Evolutionary conservation across 2,888 invertebrate species (phyloP), one percentile per base, ranked within the genome.

Genomic region (Torymus aiolomorphi): DNA sequence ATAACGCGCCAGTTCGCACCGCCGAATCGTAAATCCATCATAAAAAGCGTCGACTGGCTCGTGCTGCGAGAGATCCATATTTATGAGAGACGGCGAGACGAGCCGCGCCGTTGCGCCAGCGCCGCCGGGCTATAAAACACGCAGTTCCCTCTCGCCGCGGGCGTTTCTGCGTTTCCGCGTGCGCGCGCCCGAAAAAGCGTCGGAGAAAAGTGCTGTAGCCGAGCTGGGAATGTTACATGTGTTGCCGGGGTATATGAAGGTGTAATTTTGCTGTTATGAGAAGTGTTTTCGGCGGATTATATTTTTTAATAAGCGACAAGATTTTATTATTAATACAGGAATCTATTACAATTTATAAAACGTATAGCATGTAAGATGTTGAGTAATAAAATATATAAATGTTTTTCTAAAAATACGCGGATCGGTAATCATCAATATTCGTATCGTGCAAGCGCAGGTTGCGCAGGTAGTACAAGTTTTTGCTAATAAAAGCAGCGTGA

Each of bases 21-120:
- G 12, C 18, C 52, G 13, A 78, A 75, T 70, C 59, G 63, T 79
- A 75, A 74, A 75, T 74, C 59, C 13, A 20, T 79, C 70, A 57
- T 70, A 79, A 79, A 79, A 70, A 71, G 31, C 24, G 42, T 20
- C 10, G 52, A 42, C 16, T 54, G 16, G n/a, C 24, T n/a, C 63
- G 13, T 20, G 52, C 42, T 42, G 42, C n/a, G 20, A 62, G 52
- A 69, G 66, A 63, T 78, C 52, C 57, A 70, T 78, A 78, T 78
- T 74, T 75, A 79, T 75, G 69, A 75, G 14, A 51, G 31, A 2
- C 42, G 49, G 57, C 56, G 13, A 56, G 12, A 13, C 16, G n/a
- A n/a, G 8, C 8, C 16, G 20, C 11, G n/a, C 61, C 13, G 24
- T 70, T 70, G 42, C 59, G 42, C 42, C 51, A 69, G 2, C 57